Evolutionary conservation across 2,797 vertebrate genomes (phyloP), one percentile per base, ranked within the genome.

Genomic region (Tapirus indicus): DNA sequence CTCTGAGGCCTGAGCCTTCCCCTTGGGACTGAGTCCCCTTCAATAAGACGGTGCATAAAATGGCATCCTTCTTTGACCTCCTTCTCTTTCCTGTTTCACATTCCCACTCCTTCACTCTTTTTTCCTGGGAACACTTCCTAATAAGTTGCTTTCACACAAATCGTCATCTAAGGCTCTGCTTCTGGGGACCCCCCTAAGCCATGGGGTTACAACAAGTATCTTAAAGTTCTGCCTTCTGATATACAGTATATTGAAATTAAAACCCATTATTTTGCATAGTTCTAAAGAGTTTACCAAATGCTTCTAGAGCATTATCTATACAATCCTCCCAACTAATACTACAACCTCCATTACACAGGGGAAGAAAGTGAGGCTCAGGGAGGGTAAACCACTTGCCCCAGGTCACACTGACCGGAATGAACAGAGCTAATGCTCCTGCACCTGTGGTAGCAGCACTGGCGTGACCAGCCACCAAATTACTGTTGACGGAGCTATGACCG

Each of bases 171-270:
- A 84, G 20, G 18, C 52, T 90, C 7, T 69, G 9, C 44, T 72
- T 41, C 29, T 80, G 41, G 58, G n/a, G 17, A 60, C 88, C 41
- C 72, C 72, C 49, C 27, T 79, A 74, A 84, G 13, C 60, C 4
- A 0, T 5, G 52, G 35, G 29, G 18, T 62, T 75, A 69, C 49
- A n/a, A 69, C 49, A n/a, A 75, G 29, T 35, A 20, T 64, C 41
- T 93, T 68, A 56, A 86, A 83, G 35, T 52, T 49, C 49, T 68
- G 69, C 29, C 44, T 95, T 88, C 66, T 29, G 44, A 44, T 32
- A 20, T 7, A 32, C 8, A 14, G n/a, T 29, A 8, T 41, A 14
- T 79, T 78, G 23, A 32, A 77, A 75, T 21, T 14, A 69, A 91
- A 91, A 44, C 32, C 49, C 29, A 69, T 69, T 71, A 14, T n/a